A percentile compares a stretch with the other conserved stretches of the same genome.
Evolutionary conservation across 2,888 invertebrate genomes (phyloP).

Genomic region (Ceriagrion tenellum): DNA sequence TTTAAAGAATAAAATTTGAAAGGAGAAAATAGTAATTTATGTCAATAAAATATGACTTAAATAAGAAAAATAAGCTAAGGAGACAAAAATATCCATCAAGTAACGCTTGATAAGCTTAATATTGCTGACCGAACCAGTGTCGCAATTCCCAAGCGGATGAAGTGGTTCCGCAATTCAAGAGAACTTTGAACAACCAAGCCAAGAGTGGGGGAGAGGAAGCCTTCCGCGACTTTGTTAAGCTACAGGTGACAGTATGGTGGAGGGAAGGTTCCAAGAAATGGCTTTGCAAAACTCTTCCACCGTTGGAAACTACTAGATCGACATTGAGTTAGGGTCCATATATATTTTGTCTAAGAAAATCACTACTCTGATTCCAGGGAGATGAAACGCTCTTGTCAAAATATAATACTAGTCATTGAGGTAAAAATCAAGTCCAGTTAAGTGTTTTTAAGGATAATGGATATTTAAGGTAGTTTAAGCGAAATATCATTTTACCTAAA

Average conservation of each 20-base stretch:
- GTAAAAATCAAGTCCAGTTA: too few species aligned
- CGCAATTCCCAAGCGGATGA: neutral
- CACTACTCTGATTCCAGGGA: neutral
- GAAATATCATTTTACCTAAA: too few species aligned
- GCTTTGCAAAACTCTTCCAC: neutral
- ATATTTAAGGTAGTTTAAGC: neutral
- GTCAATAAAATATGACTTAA: too few species aligned
- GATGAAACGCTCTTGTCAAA: neutral
- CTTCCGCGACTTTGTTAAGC: neutral
- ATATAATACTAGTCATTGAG: neutral
- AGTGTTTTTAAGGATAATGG: too few species aligned
- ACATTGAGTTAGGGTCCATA: neutral
- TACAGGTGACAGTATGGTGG: neutral
- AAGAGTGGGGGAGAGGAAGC: neutral
- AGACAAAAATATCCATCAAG: too few species aligned
- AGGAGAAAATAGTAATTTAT: too few species aligned
- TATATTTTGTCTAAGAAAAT: neutral
- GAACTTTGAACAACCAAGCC: neutral
- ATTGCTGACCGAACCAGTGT: neutral
- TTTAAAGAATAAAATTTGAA: too few species aligned
- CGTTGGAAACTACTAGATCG: neutral
- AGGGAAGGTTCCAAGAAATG: neutral
- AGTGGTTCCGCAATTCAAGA: neutral
- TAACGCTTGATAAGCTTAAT: too few species aligned
- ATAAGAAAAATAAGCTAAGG: too few species aligned